Evolutionary conservation across 1,140 invertebrate species (phyloP), one percentile per base, ranked within the genome.

Genomic region (Eriosoma lanigerum): DNA sequence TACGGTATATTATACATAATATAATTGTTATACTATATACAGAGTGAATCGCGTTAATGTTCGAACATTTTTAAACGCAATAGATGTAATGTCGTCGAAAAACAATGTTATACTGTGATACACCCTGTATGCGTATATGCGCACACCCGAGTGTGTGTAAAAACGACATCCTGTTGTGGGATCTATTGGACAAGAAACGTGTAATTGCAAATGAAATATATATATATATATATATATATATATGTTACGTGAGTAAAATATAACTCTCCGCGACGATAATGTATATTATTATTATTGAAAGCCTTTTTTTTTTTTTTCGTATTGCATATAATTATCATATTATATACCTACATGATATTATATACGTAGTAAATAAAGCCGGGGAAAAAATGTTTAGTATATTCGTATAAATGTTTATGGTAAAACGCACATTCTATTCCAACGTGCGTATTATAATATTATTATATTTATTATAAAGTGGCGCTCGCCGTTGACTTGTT

Each of bases 231-330:
- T n/a, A n/a, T n/a, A n/a, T n/a, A n/a, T n/a, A n/a, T n/a, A 48
- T 5, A 15, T 52, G 24, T 52, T 29, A 50, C 48, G 48, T 52
- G 68, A 72, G 68, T 29, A 21, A 72, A 72, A 70, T 70, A 26
- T 26, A 52, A 50, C 50, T 72, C n/a, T 19, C 17, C 15, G 21
- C 24, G 32, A 66, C n/a, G 19, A 44, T 44, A 12, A 48, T 62
- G 4, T 62, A 62, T n/a, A 64, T 38, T 66, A 44, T 8, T 21
- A n/a, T n/a, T n/a, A n/a, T 2, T 66, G 21, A 6, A 24, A 10
- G 6, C 12, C n/a, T 38, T 44, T 66, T 66, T n/a, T 66, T 62
- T 38, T 8, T 38, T 38, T 38, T 38, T 38, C 32, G 3, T 44
- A 66, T 66, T 66, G n/a, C 66, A 24, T 68, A 68, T 38, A 4